These are phyloP conservation scores for Xanthia icteritia DNA, from an alignment of 2,888 invertebrate genomes.

Conservation along the genomic window DNA sequence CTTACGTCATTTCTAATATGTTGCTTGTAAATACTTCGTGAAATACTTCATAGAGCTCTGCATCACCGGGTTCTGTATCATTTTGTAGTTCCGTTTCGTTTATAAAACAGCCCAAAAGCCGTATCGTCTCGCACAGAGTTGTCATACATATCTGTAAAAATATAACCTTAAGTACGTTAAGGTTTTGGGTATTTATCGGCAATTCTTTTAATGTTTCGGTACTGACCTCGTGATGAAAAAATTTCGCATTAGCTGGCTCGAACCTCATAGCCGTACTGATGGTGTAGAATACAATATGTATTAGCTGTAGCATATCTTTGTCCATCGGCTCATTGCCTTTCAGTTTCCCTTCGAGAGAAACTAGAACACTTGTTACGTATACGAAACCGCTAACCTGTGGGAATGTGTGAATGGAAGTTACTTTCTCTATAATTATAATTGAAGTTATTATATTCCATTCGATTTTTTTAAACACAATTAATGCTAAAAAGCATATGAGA, in stretches of 20 bases:
- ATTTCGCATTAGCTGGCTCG: slow-evolving; percentile 99
- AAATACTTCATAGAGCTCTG: slow-evolving; percentile 89
- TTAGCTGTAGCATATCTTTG: slow-evolving; percentile 93
- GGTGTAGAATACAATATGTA: slow-evolving; percentile 97
- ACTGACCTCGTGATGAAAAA: slow-evolving; percentile 97
- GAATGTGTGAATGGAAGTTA: slow-evolving; percentile 7
- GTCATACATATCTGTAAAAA: slow-evolving; percentile 95
- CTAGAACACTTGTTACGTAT: slow-evolving; percentile 98
- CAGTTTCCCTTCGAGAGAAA: slow-evolving; percentile 96
- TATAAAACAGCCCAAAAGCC: slow-evolving; percentile 97
- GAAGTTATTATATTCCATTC: no score
- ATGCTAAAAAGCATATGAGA: no score
- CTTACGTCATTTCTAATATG: slow-evolving; percentile 92
- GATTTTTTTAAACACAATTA: no score
- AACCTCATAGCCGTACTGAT: slow-evolving; percentile 99
- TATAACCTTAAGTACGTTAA: not conserved
- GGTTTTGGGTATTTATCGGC: not conserved
- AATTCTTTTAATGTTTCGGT: not conserved
- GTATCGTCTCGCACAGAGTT: slow-evolving; percentile 97
- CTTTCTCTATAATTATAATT: no score
- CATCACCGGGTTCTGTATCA: slow-evolving; percentile 84
- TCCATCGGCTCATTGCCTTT: slow-evolving; percentile 83
- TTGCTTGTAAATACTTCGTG: slow-evolving; percentile 95
- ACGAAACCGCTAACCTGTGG: slow-evolving; percentile 97
- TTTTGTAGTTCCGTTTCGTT: slow-evolving; percentile 86